Conservation (phyloP, 2,113 vertebrate genomes). For the Felis chaus region DNA sequence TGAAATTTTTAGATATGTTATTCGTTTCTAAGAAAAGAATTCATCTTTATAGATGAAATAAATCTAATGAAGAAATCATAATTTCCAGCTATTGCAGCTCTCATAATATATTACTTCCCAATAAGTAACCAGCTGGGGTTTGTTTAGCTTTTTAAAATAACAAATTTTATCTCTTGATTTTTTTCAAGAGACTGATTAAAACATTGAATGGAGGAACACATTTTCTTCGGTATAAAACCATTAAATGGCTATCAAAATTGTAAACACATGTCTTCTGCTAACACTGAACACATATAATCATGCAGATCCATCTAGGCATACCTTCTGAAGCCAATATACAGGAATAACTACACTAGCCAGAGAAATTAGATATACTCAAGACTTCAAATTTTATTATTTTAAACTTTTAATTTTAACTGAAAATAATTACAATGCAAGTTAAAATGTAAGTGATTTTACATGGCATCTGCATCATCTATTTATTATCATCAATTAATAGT, state of each 20-base stretch:
- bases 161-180: not conserved
- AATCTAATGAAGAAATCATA: not conserved
- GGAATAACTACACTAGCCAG: not conserved
- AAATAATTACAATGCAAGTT: not conserved
- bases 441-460: not conserved
- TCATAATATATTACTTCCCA: not conserved
- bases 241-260: not conserved
- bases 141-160: not conserved
- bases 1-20: not conserved
- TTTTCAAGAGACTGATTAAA: not conserved
- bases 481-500: not conserved
- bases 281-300: not conserved
- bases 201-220: not conserved
- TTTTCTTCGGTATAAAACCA: not conserved
- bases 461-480: not conserved
- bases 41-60: not conserved
- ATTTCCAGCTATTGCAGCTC: not conserved
- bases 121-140: not conserved
- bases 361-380: not conserved
- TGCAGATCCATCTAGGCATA: not conserved
- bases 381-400: not conserved
- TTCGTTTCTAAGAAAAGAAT: not conserved
- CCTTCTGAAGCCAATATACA: not conserved
- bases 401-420: not conserved
- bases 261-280: not conserved